These are phyloP conservation scores for Drosophila elegans DNA, from an alignment of 1,140 invertebrate species.

Conservation along the genomic window DNA sequence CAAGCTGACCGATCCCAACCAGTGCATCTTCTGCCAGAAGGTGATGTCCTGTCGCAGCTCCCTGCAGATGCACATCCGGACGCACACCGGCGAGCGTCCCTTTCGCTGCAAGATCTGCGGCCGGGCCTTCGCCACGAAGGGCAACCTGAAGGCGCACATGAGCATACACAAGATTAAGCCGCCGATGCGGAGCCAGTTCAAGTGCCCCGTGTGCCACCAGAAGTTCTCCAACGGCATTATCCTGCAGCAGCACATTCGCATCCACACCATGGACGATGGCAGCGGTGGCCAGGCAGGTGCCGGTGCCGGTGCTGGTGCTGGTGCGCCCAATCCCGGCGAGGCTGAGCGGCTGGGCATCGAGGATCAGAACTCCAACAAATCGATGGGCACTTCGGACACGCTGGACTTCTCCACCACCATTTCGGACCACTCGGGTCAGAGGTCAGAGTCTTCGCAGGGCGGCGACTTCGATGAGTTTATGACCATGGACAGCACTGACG, in stretches of 20 bases:
- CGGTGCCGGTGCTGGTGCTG: not conserved
- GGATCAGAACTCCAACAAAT: constrained; percentile 81
- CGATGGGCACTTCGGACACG: constrained; percentile 77
- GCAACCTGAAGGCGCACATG: constrained; percentile 99
- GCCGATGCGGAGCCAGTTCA: constrained; percentile 95
- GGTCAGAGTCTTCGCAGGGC: constrained; percentile 81
- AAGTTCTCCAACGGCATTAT: constrained; percentile 98
- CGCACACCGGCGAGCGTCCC: constrained; percentile 94
- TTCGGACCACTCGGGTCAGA: constrained; percentile 78
- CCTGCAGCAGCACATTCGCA: constrained; percentile 96
- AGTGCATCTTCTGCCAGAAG: constrained; percentile 98
- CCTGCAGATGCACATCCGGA: constrained; percentile 99
- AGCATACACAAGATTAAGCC: constrained; percentile 98
- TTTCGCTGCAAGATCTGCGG: constrained; percentile 99
- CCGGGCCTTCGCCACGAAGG: constrained; percentile 98
- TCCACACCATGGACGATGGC: constrained; percentile 93
- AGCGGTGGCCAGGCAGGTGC: constrained; percentile 84
- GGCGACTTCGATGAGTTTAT: constrained; percentile 82
- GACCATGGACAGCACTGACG: constrained; percentile 83
- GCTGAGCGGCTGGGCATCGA: constrained; percentile 56
- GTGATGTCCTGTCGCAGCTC: constrained; percentile 99
- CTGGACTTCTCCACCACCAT: constrained; percentile 79
- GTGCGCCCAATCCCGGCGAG: constrained; percentile 20
- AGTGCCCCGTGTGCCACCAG: constrained; percentile 99
- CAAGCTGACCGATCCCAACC: constrained; percentile 97